Evolutionary conservation across 2,113 vertebrate species (phyloP).

Genomic region (Ictidomys tridecemlineatus): DNA sequence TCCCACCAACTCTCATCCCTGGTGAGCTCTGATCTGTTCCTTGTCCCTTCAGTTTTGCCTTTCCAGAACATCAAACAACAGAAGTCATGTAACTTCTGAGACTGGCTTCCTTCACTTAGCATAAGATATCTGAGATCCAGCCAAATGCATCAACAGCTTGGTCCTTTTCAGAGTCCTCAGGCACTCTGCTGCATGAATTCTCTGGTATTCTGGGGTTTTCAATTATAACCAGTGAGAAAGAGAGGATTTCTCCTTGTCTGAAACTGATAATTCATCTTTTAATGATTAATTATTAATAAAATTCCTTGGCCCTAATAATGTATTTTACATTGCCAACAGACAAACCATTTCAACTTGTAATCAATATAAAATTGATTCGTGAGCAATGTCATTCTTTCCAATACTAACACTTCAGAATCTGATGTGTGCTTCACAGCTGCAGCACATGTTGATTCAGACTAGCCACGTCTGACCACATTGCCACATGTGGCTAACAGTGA

Average conservation of each 20-base stretch:
- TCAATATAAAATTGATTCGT: not conserved
- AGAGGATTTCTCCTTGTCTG: not conserved
- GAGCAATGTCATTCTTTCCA: conserved; percentile 22
- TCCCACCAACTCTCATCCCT: not conserved
- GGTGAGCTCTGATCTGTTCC: not conserved
- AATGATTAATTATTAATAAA: not conserved
- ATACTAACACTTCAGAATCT: conserved; percentile 20
- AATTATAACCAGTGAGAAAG: not conserved
- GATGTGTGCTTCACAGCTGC: not conserved
- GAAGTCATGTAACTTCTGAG: not conserved
- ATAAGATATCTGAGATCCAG: not conserved
- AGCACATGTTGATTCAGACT: not conserved
- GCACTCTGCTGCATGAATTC: not conserved
- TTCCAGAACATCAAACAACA: conserved; percentile 28
- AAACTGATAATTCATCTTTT: not conserved
- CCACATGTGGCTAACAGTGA: not conserved
- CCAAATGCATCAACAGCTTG: not conserved
- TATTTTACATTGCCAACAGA: not conserved
- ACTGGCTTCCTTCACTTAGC: not conserved
- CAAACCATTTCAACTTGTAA: not conserved
- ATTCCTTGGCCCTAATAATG: not conserved
- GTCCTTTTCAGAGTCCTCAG: not conserved
- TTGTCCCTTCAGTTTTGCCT: not conserved
- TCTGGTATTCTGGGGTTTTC: not conserved
- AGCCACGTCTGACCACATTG: not conserved